These are phyloP conservation scores for Pogonomyrmex barbatus DNA, from an alignment of 1,140 invertebrate species.

Conservation along the genomic window DNA sequence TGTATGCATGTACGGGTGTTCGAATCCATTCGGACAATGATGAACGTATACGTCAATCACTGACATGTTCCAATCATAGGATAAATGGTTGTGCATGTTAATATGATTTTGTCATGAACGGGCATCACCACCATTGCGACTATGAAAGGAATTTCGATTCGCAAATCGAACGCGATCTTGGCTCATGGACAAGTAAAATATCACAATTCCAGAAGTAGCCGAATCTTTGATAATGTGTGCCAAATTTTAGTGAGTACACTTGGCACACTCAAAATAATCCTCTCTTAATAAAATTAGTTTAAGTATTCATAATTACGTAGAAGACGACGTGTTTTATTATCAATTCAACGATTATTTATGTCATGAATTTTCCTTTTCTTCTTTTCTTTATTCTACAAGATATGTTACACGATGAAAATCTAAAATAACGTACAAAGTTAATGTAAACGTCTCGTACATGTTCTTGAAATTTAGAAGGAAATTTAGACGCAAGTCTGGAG, in stretches of 20 bases:
- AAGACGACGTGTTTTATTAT: not conserved
- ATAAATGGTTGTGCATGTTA: slow-evolving; percentile 26
- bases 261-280: not conserved
- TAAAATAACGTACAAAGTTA: not conserved
- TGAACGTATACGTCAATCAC: slow-evolving; percentile 50
- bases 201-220: not conserved
- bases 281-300: slow-evolving; percentile 24
- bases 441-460: slow-evolving; percentile 14
- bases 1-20: not conserved
- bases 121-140: slow-evolving; percentile 2
- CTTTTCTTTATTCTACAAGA: not conserved
- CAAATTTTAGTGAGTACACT: slow-evolving; percentile 34
- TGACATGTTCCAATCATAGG: not conserved
- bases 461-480: slow-evolving; percentile 43
- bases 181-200: slow-evolving; percentile 40
- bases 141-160: slow-evolving; percentile 16
- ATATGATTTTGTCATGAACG: slow-evolving; percentile 39
- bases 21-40: slow-evolving; percentile 18
- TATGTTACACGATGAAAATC: not conserved
- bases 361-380: not conserved
- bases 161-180: slow-evolving; percentile 43
- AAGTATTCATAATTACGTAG: slow-evolving; percentile 2
- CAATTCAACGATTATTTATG: not conserved
- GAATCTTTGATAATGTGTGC: slow-evolving; percentile 7
- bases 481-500: not conserved